These are phyloP conservation scores for Xenops minutus DNA, from an alignment of 2,797 vertebrate species.

Conservation along the genomic window DNA sequence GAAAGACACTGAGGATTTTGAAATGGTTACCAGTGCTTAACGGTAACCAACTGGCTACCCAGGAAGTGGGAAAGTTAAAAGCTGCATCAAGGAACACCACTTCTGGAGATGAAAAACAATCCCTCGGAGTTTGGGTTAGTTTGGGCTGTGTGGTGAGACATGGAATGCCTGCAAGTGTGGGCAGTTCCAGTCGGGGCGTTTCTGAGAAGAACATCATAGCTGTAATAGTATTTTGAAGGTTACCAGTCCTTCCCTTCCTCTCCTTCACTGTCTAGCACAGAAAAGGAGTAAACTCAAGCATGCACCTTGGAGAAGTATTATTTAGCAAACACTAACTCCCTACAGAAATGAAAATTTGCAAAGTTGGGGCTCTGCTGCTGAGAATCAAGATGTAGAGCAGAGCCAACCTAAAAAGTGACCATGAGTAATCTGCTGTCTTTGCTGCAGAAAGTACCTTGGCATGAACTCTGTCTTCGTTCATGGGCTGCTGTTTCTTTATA, in stretches of 20 bases:
- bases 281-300: neutral
- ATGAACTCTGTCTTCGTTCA: neutral
- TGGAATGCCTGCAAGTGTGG: neutral
- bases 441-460: neutral
- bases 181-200: neutral
- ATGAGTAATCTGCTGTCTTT: neutral
- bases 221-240: neutral
- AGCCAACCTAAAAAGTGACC: neutral
- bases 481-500: neutral
- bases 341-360: neutral
- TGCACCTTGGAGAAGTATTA: neutral
- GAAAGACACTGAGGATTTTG: neutral
- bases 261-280: neutral
- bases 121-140: neutral
- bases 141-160: neutral
- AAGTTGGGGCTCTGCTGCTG: neutral
- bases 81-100: neutral
- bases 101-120: neutral
- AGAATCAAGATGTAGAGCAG: neutral
- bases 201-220: neutral
- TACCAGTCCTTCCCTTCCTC: neutral
- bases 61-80: slow-evolving; percentile 19
- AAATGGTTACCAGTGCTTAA: neutral
- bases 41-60: neutral
- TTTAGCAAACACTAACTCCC: neutral